phyloP scores from a whole-genome alignment of 2,113 vertebrate species.

The Oreamnos americanus region DNA sequence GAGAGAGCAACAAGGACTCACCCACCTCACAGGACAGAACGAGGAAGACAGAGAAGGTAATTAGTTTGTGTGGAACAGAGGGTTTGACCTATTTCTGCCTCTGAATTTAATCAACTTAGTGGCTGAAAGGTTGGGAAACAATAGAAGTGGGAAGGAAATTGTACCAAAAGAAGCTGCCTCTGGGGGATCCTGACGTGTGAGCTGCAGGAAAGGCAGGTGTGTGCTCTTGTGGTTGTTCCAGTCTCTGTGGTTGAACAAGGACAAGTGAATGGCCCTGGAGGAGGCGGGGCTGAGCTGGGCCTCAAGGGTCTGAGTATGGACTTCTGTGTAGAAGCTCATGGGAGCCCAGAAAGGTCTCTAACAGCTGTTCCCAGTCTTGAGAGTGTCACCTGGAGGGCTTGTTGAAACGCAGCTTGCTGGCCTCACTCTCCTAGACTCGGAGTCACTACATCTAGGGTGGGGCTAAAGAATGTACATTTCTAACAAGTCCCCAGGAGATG shows the following conservation, averaged over 20 bases:
- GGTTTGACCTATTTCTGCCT: constrained; percentile 53
- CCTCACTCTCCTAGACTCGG: background rate
- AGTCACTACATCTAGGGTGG: background rate
- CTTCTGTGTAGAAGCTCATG: background rate
- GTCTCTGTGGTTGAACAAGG: background rate
- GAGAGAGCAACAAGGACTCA: background rate
- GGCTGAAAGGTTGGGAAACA: constrained; percentile 49
- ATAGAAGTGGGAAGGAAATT: background rate
- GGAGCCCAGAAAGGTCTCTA: background rate
- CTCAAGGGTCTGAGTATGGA: background rate
- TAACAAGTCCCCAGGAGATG: background rate
- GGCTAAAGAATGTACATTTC: background rate
- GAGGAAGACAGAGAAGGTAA: constrained; percentile 5
- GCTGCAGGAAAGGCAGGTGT: background rate
- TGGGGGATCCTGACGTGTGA: background rate
- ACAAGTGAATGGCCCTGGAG: background rate
- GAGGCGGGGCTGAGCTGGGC: background rate
- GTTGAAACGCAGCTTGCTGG: background rate
- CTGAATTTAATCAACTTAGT: constrained; percentile 61
- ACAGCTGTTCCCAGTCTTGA: background rate
- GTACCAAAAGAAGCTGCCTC: constrained; percentile 20
- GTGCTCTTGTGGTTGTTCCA: background rate
- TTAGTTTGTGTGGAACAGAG: constrained; percentile 29
- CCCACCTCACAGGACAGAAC: background rate
- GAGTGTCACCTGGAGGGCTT: background rate